phyloP scores from a whole-genome alignment of 2,888 invertebrate genomes.

The Dryadula phaetusa region DNA sequence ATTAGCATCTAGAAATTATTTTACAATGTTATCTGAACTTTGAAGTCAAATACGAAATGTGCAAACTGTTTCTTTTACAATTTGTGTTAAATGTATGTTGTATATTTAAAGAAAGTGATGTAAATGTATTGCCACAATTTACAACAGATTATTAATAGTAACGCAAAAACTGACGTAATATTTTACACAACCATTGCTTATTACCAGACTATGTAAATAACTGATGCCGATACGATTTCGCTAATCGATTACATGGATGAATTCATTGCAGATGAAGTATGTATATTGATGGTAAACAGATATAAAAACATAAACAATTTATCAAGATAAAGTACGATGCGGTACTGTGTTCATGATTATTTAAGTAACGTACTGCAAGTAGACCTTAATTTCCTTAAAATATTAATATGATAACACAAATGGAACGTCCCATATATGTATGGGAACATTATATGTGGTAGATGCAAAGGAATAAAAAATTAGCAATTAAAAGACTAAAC shows the following conservation, averaged over 20 bases:
- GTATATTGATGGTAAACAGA: too few relatives aligned
- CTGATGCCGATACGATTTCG: constrained; percentile 20
- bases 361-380: too few relatives aligned
- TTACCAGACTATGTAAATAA: constrained; percentile 23
- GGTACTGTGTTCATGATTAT: neutral
- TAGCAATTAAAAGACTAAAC: too few relatives aligned
- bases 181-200: constrained; percentile 13
- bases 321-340: neutral
- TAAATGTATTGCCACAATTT: constrained; percentile 9
- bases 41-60: constrained; percentile 6
- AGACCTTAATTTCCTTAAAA: too few relatives aligned
- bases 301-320: neutral
- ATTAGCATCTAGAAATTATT: neutral
- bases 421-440: too few relatives aligned
- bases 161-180: constrained; percentile 26
- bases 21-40: neutral
- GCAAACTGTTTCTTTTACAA: neutral
- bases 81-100: constrained; percentile 15
- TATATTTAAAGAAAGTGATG: constrained; percentile 12
- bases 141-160: constrained; percentile 10
- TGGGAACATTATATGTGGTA: too few relatives aligned
- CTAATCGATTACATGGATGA: constrained; percentile 26
- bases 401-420: too few relatives aligned
- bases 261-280: constrained; percentile 7
- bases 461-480: too few relatives aligned